A percentile compares a stretch with the other conserved stretches of the same genome.
Evolutionary conservation across 1,140 invertebrate species (phyloP).

Genomic region (Acyrthosiphon pisum): DNA sequence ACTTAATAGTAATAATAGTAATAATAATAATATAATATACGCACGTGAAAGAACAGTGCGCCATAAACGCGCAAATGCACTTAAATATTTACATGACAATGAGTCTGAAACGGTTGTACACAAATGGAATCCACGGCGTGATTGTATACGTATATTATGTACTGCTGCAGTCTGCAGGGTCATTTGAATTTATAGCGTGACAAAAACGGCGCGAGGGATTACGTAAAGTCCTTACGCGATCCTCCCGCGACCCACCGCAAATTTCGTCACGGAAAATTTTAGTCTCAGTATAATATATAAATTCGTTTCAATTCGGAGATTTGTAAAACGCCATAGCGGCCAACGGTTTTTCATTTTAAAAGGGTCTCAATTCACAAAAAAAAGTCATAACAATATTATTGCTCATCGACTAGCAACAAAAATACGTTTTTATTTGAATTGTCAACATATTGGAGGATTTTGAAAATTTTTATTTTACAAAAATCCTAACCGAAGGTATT

Average conservation of each 20-base stretch:
- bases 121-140: background rate
- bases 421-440: background rate
- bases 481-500: no score
- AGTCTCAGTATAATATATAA: background rate
- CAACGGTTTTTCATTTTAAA: background rate
- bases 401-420: background rate
- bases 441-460: background rate
- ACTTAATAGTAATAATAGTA: background rate
- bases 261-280: background rate
- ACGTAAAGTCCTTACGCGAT: background rate
- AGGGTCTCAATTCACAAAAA: background rate
- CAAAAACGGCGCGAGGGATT: background rate
- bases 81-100: slow-evolving; percentile 34
- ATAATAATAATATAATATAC: background rate
- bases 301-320: background rate
- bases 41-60: background rate
- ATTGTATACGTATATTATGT: background rate
- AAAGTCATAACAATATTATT: background rate
- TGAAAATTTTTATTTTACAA: background rate
- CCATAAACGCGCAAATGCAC: background rate
- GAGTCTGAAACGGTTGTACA: background rate
- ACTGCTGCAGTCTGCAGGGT: background rate
- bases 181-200: background rate
- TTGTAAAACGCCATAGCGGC: background rate
- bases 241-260: background rate